Evolutionary conservation across 2,888 invertebrate species (phyloP).

Genomic region (Lithophane socia): DNA sequence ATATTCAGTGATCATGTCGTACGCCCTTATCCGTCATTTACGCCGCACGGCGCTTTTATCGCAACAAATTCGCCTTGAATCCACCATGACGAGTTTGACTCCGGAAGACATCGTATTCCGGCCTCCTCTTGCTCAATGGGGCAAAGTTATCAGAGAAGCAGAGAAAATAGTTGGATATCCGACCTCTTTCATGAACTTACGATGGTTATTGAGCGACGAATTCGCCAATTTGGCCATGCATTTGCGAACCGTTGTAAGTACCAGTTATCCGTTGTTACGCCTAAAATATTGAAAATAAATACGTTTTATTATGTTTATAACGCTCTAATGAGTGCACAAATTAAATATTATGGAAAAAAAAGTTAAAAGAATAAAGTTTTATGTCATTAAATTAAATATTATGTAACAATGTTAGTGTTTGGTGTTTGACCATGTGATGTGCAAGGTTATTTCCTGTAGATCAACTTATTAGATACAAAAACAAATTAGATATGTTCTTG

Average conservation of each 20-base stretch:
- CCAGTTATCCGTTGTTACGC: slow-evolving; percentile 23
- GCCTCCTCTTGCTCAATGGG: slow-evolving; percentile 84
- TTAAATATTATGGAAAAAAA: background rate
- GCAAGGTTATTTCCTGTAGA: slow-evolving; percentile 73
- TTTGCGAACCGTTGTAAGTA: slow-evolving; percentile 88
- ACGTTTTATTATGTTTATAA: background rate
- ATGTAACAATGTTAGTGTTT: slow-evolving; percentile 69
- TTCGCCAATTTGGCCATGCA: slow-evolving; percentile 91
- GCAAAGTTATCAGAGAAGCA: slow-evolving; percentile 87
- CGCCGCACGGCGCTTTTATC: slow-evolving; percentile 80
- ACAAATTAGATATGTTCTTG: slow-evolving; percentile 48
- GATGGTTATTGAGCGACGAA: slow-evolving; percentile 92
- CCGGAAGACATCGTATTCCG: slow-evolving; percentile 86
- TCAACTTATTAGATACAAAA: slow-evolving; percentile 23
- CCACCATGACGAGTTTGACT: slow-evolving; percentile 84
- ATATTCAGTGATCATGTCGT: slow-evolving; percentile 79
- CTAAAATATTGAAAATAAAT: slow-evolving; percentile 3
- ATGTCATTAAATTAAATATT: slow-evolving; percentile 62
- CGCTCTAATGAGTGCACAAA: background rate
- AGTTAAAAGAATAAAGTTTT: slow-evolving; percentile 29
- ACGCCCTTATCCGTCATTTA: slow-evolving; percentile 83
- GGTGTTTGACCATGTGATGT: slow-evolving; percentile 62
- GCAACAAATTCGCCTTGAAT: slow-evolving; percentile 82
- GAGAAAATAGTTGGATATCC: slow-evolving; percentile 90
- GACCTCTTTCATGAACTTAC: slow-evolving; percentile 91